Evolutionary conservation across 1,140 invertebrate genomes (phyloP), one percentile per base, ranked within the genome.

Genomic region (Whitmania pigra): DNA sequence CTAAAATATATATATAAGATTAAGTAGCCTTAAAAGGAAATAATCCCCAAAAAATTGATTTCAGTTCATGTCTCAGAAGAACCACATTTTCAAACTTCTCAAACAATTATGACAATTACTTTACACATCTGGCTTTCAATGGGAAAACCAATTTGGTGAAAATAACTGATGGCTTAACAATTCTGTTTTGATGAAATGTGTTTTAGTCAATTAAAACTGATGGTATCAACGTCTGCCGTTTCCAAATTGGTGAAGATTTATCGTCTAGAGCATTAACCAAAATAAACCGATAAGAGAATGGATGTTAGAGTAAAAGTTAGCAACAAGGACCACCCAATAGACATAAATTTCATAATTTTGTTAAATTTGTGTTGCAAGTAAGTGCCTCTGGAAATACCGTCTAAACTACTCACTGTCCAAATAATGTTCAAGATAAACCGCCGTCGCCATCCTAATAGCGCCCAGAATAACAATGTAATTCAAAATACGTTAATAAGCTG

Each of bases 1-100:
- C 90, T 92, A 22, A 36, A 68, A 68, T 68, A 29, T 25, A 36
- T 25, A 36, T 31, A 5, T 68, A 31, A 68, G 13, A 5, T 11
- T 31, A 68, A 22, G 31, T 36, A 36, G 31, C 6, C 31, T 36
- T 6, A 36, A 36, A 36, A 36, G 31, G 31, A 36, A 6, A 36
- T 36, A 36, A 36, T 36, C 6, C 6, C 6, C 31, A 36, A 36
- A 36, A 6, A 36, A 36, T 36, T 36, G 31, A 36, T 36, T 36
- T 6, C 2, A 36, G 31, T 36, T 36, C 31, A 36, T 3, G 31
- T n/a, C n/a, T n/a, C n/a, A n/a, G n/a, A n/a, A n/a, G n/a, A n/a
- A 36, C 31, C 6, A 3, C 31, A 36, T 36, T 36, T 36, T 36
- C 6, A 36, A 36, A 36, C 6, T 6, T 36, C 31, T 36, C 31